These are phyloP conservation scores for Chinchilla lanigera DNA, from an alignment of 2,113 vertebrate species.

Conservation along the genomic window DNA sequence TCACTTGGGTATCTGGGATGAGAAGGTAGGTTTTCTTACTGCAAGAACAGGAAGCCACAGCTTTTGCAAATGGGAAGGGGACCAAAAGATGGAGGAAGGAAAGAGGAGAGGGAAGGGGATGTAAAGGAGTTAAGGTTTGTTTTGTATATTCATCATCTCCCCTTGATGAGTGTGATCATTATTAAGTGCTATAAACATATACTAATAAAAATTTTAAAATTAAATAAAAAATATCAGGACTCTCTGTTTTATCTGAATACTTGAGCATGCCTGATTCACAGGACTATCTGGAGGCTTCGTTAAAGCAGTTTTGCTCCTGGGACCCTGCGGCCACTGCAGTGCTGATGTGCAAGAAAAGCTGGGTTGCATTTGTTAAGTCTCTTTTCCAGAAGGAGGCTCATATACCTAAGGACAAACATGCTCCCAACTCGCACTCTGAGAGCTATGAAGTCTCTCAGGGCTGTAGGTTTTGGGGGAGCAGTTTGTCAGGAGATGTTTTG, in stretches of 20 bases:
- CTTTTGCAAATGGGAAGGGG: background rate
- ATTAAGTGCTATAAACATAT: background rate
- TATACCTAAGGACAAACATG: background rate
- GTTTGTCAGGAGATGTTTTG: constrained; percentile 96
- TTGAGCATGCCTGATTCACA: background rate
- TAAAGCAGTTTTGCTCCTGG: background rate
- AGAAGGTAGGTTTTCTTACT: background rate
- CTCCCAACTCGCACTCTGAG: background rate
- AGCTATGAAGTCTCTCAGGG: background rate
- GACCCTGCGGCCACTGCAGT: background rate
- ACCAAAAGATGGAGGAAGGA: background rate
- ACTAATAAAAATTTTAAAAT: background rate
- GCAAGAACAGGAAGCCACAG: background rate
- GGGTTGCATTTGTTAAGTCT: background rate
- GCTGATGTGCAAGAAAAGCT: background rate
- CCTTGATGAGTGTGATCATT: background rate
- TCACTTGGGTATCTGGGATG: background rate
- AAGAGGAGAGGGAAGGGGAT: background rate
- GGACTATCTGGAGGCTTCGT: background rate
- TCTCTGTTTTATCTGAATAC: background rate
- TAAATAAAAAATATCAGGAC: background rate
- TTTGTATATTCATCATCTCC: background rate
- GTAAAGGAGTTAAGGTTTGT: background rate
- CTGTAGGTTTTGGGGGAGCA: constrained; percentile 92
- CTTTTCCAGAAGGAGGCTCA: background rate